Base-by-base conservation (phyloP, 2,888 invertebrate species). In the Biston stratarius region DNA sequence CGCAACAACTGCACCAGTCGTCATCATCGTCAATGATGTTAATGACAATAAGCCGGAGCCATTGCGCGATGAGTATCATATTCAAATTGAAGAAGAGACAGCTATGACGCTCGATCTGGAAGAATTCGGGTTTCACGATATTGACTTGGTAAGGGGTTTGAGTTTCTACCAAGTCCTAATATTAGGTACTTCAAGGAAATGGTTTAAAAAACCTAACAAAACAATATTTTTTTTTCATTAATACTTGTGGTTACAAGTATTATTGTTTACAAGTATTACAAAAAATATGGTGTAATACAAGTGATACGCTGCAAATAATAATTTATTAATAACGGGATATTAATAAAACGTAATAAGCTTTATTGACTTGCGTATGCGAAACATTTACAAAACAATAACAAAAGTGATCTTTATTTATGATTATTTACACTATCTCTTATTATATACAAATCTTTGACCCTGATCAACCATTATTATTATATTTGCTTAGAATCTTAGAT, bases 11-110 rank as follows among this genome's bases (percentile, higher is more conserved):
- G 81, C 87, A 10, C 73, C 80, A 0, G 85, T 94, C 0, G 90
- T 91, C 12, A 89, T 95, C 58, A 94, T 95, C 64, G 89, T 94
- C 0, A 87, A 94, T 56, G 94, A 94, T 71, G 88, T 96, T 38
- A 97, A 97, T 81, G 96, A 97, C 81, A 95, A 97, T 78, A 79
- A 77, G 12, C 97, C 97, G 0, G 76, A 79, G 73, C 94, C 95
- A 0, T 77, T 89, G 12, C 78, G 87, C 0, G 33, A 74, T 0
- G 85, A 84, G 6, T 90, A 92, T 67, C 65, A 57, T 7, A 83
- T 95, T 6, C 67, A 74, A 0, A 94, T 96, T 48, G 75, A 83
- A 11, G 96, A 96, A 82, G 95, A 94, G 77, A 95, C 90, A 5
- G 90, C 94, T 9, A 79, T 90, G 77, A 93, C 93, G 0, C 80